These are phyloP conservation scores for Vulpes vulpes DNA, from an alignment of 2,113 vertebrate species.

Conservation along the genomic window DNA sequence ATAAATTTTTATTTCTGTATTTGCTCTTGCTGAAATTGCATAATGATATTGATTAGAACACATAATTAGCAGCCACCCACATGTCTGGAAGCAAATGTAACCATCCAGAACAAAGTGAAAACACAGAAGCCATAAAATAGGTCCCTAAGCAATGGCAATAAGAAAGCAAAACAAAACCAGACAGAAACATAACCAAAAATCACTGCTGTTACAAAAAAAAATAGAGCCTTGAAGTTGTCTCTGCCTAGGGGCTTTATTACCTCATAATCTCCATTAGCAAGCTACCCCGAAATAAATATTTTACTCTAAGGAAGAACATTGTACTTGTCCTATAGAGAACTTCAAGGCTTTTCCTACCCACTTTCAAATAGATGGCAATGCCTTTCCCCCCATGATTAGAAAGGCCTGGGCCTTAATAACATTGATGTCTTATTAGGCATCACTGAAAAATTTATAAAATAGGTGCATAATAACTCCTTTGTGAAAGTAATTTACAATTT, in stretches of 20 bases:
- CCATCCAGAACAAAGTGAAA: not conserved
- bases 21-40: not conserved
- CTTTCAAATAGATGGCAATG: not conserved
- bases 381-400: not conserved
- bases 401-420: not conserved
- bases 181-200: conserved; percentile 5
- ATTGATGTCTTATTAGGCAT: not conserved
- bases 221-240: not conserved
- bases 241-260: not conserved
- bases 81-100: not conserved
- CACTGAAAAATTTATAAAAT: not conserved
- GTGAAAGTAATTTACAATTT: not conserved
- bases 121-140: not conserved
- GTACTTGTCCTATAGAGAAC: not conserved
- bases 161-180: conserved; percentile 3
- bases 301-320: not conserved
- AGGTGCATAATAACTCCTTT: not conserved
- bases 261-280: not conserved
- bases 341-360: not conserved
- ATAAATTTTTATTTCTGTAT: not conserved
- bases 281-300: not conserved
- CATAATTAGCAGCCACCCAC: not conserved
- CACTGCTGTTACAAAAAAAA: not conserved
- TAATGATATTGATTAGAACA: not conserved
- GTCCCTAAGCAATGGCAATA: not conserved